These are phyloP conservation scores for Boulengeromyrus knoepffleri DNA, from an alignment of 2,113 vertebrate genomes.

Conservation along the genomic window DNA sequence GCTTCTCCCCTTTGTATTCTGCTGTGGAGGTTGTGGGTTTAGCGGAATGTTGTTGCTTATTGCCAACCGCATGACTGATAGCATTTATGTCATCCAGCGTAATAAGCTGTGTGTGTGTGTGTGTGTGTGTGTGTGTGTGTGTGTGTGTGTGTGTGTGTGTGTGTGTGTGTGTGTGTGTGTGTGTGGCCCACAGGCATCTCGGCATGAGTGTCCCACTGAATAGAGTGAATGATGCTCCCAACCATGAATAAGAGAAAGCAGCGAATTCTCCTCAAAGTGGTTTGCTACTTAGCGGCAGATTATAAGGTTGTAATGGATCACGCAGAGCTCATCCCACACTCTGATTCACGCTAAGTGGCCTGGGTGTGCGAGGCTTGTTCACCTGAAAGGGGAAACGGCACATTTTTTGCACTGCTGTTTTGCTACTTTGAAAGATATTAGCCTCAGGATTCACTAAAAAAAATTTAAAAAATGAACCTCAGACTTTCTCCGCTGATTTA, in stretches of 20 bases:
- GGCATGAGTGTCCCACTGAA: background rate
- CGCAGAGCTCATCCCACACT: background rate
- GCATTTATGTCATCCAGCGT: background rate
- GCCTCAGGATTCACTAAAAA: background rate
- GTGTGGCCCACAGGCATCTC: background rate
- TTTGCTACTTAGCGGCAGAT: background rate
- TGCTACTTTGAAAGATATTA: background rate
- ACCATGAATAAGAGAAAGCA: background rate
- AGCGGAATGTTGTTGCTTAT: background rate
- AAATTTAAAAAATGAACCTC: too few relatives aligned
- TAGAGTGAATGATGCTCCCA: background rate
- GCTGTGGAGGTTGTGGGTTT: background rate
- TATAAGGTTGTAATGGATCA: background rate
- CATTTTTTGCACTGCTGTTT: background rate
- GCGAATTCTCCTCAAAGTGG: background rate
- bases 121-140: background rate
- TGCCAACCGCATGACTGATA: background rate
- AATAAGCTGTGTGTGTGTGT: background rate
- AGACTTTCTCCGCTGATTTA: background rate
- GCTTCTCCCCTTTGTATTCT: background rate
- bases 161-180: background rate
- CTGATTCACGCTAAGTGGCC: constrained; percentile 41
- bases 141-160: background rate
- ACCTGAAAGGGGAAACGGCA: constrained; percentile 27
- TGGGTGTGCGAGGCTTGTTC: constrained; percentile 31